Conservation (phyloP, 2,113 vertebrate species). For the Saguinus imperator region DNA sequence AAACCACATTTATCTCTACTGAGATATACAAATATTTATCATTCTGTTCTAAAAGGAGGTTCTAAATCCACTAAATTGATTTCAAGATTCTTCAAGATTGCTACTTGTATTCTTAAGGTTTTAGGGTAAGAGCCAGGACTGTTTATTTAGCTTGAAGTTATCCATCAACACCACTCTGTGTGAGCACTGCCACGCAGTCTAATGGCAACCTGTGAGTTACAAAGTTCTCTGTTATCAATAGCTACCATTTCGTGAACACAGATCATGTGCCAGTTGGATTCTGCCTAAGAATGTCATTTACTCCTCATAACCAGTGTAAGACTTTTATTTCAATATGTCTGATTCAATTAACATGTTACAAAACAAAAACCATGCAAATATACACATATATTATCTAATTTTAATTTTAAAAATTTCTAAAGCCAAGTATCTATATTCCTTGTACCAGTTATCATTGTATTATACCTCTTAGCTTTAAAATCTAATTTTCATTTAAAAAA, state of each 20-base stretch:
- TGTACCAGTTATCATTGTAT: not conserved
- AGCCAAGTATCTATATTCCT: not conserved
- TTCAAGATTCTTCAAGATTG: not conserved
- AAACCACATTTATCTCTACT: not conserved
- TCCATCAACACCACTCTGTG: not conserved
- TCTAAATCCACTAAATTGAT: not conserved
- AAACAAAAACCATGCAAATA: not conserved
- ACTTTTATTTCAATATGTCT: not conserved
- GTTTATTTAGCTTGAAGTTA: not conserved
- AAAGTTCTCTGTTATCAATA: not conserved
- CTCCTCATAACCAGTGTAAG: not conserved
- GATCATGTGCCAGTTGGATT: not conserved
- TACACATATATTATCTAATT: not conserved
- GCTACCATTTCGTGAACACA: not conserved
- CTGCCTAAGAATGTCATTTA: not conserved
- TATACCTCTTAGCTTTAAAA: not conserved
- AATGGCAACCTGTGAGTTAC: not conserved
- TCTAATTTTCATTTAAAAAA: not conserved
- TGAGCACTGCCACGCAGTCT: not conserved
- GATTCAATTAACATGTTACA: not conserved
- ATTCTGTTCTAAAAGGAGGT: not conserved
- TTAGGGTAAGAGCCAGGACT: not conserved
- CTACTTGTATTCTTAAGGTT: not conserved
- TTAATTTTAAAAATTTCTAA: not conserved
- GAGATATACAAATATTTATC: not conserved